Base-by-base conservation (phyloP, 2,113 vertebrate species). In the Grallaria varia region DNA sequence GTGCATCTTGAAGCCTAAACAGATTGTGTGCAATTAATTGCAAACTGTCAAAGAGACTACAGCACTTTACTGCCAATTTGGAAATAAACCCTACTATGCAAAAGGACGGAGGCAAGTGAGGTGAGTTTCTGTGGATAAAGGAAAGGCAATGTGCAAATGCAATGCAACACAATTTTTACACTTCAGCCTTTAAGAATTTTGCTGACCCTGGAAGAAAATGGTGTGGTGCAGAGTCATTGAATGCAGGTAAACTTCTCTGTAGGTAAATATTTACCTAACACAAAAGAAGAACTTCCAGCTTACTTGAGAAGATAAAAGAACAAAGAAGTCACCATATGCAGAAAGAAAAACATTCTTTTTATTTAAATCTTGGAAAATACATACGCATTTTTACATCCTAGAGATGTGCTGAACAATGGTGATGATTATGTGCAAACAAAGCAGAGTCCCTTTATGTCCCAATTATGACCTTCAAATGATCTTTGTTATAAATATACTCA, bases 21-120 rank as follows among this genome's bases (percentile, higher is more conserved):
- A 96, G 95, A 94, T 95, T 93, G 90, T 68, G 64, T 58, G 88
- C 95, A 96, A 95, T 95, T 96, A 95, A 94, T 95, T 96, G 90
- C 84, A 86, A 74, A 84, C 93, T 96, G 93, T 95, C 95, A 95
- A 79, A 95, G 89, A 81, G 52, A 67, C 82, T 90, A 52, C 64
- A 95, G 83, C 60, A 62, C 49, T 92, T 93, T 66, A 64, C 83
- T 93, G 92, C 85, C 93, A 89, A 89, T 92, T 90, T 86, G 93
- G 88, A 96, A 97, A 92, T 93, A 94, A 95, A 93, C 77, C 55
- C 66, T 39, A 16, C 67, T 45, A 47, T 64, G 88, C 67, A 84
- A 28, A 83, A 83, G 40, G 84, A 40, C 49, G 37, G 81, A 72
- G 76, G 64, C 78, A 90, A 88, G 60, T 35, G 52, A 88, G 68